Evolutionary conservation across 1,140 invertebrate genomes (phyloP).

Genomic region (Hycleus phaleratus): DNA sequence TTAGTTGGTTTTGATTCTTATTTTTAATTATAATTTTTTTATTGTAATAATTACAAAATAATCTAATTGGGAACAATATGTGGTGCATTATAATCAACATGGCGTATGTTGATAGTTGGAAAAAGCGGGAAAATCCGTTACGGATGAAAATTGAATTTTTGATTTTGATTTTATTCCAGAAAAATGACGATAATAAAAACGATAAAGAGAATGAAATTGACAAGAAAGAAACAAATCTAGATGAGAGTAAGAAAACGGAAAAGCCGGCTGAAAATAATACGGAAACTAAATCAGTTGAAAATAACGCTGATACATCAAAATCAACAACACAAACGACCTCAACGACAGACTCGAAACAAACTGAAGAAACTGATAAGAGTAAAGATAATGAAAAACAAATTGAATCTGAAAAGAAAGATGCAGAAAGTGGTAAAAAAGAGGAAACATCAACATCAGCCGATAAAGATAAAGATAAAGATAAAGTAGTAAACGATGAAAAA

Average conservation of each 20-base stretch:
- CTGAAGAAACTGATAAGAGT: background rate
- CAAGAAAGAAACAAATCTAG: slow-evolving; percentile 5
- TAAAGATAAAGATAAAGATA: slow-evolving; percentile 40
- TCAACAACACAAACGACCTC: slow-evolving; percentile 8
- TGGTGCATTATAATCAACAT: slow-evolving; percentile 38
- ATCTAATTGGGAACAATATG: slow-evolving; percentile 15
- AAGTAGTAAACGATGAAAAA: slow-evolving; percentile 41
- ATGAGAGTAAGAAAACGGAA: slow-evolving; percentile 16
- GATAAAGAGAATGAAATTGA: slow-evolving; percentile 14
- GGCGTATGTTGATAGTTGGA: slow-evolving; percentile 39
- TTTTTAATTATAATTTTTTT: slow-evolving; percentile 3
- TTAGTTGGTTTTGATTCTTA: slow-evolving; percentile 10
- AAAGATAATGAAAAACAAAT: slow-evolving; percentile 13
- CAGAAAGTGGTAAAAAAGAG: slow-evolving; percentile 29
- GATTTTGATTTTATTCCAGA: too few species aligned
- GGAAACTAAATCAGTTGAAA: background rate
- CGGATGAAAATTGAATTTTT: slow-evolving; percentile 1
- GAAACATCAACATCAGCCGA: slow-evolving; percentile 22
- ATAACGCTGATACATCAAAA: slow-evolving; percentile 2
- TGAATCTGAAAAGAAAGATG: slow-evolving; percentile 13
- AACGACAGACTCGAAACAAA: background rate
- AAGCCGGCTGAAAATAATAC: slow-evolving; percentile 3
- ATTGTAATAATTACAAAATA: slow-evolving; percentile 6
- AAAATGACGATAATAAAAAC: slow-evolving; percentile 3
- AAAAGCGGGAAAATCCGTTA: slow-evolving; percentile 40